phyloP scores from a whole-genome alignment of 2,888 invertebrate species.

The Branchellion lobata region DNA sequence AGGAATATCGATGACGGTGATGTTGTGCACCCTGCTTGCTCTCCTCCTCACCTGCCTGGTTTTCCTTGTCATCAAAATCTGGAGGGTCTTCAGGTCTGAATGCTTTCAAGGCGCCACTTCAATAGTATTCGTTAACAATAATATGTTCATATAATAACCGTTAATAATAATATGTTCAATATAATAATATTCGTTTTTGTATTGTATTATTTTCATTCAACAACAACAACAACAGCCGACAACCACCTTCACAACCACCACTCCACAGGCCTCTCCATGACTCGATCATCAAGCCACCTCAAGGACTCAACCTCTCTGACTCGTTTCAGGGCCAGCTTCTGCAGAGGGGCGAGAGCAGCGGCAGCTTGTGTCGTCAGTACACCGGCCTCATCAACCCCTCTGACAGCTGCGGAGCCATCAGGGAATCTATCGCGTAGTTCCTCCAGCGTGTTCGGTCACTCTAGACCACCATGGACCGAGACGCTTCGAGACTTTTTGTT shows the following conservation, averaged over 20 bases:
- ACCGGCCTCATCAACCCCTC: constrained; percentile 18
- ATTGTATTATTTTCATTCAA: no score
- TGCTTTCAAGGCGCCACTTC: no score
- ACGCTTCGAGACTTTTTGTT: neutral
- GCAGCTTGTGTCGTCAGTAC: constrained; percentile 35
- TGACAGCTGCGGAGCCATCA: constrained; percentile 22
- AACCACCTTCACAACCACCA: no score
- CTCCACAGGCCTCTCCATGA: constrained; percentile 5
- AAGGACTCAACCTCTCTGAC: neutral
- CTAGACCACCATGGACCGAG: neutral
- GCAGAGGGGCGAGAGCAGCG: constrained; percentile 25
- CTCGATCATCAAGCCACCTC: constrained; percentile 1
- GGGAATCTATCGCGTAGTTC: constrained; percentile 33
- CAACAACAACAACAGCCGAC: no score
- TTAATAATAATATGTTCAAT: neutral
- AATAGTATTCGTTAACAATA: no score
- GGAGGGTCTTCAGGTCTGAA: constrained; percentile 5
- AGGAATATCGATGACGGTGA: neutral
- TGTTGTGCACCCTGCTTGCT: neutral
- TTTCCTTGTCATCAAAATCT: constrained; percentile 7
- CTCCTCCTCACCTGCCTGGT: neutral
- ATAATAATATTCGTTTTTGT: neutral
- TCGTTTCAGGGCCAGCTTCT: neutral
- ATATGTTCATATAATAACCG: neutral
- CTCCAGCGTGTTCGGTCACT: no score